Conservation (phyloP, 1,140 invertebrate species). For the Bombus superbus region DNA sequence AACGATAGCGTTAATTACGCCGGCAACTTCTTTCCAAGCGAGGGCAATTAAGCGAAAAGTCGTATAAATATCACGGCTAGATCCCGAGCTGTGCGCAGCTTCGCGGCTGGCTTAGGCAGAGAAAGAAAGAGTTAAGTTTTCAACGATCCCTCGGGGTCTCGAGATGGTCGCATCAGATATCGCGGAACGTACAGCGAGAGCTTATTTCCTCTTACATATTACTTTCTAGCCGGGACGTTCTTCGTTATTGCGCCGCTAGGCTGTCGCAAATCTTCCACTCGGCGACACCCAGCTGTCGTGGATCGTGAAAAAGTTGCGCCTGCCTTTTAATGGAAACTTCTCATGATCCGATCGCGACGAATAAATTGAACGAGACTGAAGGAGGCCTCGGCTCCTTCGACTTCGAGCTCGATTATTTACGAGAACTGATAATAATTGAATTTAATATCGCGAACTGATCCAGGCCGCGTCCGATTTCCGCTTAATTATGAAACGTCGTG, state of each 20-base stretch:
- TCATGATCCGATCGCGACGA: conserved; percentile 25
- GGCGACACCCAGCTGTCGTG: conserved; percentile 12
- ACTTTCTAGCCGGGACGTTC: conserved; percentile 58
- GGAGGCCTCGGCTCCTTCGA: neutral
- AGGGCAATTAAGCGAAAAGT: conserved; percentile 73
- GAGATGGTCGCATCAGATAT: conserved; percentile 74
- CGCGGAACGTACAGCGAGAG: conserved; percentile 68
- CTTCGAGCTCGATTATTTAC: conserved; percentile 30
- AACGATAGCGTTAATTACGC: conserved; percentile 71
- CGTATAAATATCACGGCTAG: conserved; percentile 69
- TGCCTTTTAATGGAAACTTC: conserved; percentile 28
- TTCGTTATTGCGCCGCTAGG: conserved; percentile 48
- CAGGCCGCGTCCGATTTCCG: conserved; percentile 32
- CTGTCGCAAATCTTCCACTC: conserved; percentile 35
- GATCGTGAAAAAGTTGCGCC: conserved; percentile 15
- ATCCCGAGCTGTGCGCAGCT: conserved; percentile 44
- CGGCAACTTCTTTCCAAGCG: conserved; percentile 66
- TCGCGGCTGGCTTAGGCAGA: conserved; percentile 59
- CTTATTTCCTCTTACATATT: conserved; percentile 74
- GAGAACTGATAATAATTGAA: conserved; percentile 58
- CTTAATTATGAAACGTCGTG: conserved; percentile 60
- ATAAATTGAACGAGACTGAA: conserved; percentile 22
- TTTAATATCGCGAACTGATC: conserved; percentile 57
- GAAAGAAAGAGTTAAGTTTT: conserved; percentile 72
- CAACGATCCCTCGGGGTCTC: conserved; percentile 54